Evolutionary conservation across 2,888 invertebrate genomes (phyloP).

Genomic region (Lithophane leautieri): DNA sequence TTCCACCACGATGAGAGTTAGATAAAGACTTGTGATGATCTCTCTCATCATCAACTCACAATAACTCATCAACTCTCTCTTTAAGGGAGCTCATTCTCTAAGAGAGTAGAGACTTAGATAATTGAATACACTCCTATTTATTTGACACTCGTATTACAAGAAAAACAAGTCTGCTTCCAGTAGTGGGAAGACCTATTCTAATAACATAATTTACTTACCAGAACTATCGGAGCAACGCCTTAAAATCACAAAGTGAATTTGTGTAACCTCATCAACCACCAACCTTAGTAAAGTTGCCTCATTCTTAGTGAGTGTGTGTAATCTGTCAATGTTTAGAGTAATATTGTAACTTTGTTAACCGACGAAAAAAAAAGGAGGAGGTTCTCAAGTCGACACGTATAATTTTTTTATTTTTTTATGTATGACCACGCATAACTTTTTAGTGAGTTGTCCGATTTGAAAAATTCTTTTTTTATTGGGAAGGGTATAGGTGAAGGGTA

Average conservation of each 20-base stretch:
- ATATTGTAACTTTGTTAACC: constrained; percentile 23
- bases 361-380: too few species aligned
- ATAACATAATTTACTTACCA: constrained; percentile 12
- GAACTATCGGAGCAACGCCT: constrained; percentile 16
- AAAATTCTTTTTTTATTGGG: too few species aligned
- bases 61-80: background rate
- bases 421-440: too few species aligned
- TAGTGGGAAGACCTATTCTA: background rate
- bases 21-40: background rate
- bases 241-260: constrained; percentile 38
- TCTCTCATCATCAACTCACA: background rate
- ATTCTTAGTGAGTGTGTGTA: constrained; percentile 3
- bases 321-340: constrained; percentile 42
- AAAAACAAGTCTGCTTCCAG: background rate
- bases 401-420: too few species aligned
- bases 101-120: background rate
- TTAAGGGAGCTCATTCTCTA: background rate
- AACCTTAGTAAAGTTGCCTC: constrained; percentile 9
- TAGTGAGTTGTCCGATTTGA: too few species aligned
- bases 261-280: constrained; percentile 12
- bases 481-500: too few species aligned
- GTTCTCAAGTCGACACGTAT: too few species aligned
- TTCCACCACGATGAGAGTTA: fast-evolving
- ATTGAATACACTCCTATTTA: too few species aligned
- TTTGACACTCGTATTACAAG: too few species aligned